Evolutionary conservation across 2,113 vertebrate species (phyloP).

Genomic region (Bos taurus): ARS-UCD2.0 NC_037335.1:16586001-16586500

Average conservation of each 20-base stretch:
- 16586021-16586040: background rate
- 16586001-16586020: background rate
- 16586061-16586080: background rate
- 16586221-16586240: background rate
- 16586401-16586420: slow-evolving; percentile 27
- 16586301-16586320: background rate
- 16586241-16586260: background rate
- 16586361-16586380: slow-evolving; percentile 48
- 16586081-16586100: background rate
- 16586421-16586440: slow-evolving; percentile 51
- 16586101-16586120: background rate
- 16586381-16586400: slow-evolving; percentile 36
- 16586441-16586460: slow-evolving; percentile 42
- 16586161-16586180: background rate
- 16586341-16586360: background rate
- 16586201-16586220: background rate
- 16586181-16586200: background rate
- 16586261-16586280: background rate
- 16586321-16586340: background rate
- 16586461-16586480: slow-evolving; percentile 58
- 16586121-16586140: background rate
- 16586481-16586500: slow-evolving; percentile 36
- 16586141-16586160: background rate
- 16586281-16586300: background rate
- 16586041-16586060: background rate